Evolutionary conservation across 2,113 vertebrate species (phyloP).

Genomic region (Litocranius walleri): DNA sequence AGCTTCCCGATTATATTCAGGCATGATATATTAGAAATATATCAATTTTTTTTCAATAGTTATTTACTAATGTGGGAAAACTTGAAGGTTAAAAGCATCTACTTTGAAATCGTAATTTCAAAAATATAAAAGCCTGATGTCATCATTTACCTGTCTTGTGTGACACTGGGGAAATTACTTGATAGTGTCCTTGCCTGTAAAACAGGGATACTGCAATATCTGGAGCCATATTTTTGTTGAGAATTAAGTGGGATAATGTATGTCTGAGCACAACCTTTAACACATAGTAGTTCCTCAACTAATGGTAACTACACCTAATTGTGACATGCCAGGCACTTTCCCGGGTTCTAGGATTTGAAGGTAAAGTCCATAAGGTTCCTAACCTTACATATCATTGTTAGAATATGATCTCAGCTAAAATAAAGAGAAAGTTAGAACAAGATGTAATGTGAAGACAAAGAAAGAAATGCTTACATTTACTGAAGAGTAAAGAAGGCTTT

Average conservation of each 20-base stretch:
- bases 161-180: neutral
- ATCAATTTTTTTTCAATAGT: neutral
- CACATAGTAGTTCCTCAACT: neutral
- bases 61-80: conserved; percentile 9
- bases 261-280: neutral
- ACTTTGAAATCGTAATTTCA: neutral
- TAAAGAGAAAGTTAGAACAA: neutral
- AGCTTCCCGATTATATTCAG: neutral
- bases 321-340: neutral
- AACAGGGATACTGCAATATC: neutral
- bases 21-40: neutral
- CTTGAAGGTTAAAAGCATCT: neutral
- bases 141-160: neutral
- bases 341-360: neutral
- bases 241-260: neutral
- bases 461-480: neutral
- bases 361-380: neutral
- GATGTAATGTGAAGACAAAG: neutral
- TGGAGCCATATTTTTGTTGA: neutral
- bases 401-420: neutral
- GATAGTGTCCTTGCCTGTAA: neutral
- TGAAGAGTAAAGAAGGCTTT: neutral
- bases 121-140: neutral
- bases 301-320: neutral
- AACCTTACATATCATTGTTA: neutral